Percentiles rank a stretch among this genome's conserved stretches.
phyloP scores from a whole-genome alignment of 2,113 vertebrate genomes.

The Callopanchax toddi region DNA sequence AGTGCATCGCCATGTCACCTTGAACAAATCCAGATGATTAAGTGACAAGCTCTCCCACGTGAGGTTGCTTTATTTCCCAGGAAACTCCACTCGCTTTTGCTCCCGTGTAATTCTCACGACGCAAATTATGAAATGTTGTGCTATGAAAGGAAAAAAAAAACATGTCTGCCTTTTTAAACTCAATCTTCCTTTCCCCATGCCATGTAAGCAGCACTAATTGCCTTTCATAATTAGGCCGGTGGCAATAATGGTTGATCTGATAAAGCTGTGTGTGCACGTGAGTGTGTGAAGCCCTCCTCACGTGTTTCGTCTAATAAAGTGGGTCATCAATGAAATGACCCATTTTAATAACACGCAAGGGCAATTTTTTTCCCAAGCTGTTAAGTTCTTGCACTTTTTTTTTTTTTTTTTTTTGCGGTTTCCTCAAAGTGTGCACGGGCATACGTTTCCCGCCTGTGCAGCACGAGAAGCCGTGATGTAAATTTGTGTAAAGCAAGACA shows the following conservation, averaged over 20 bases:
- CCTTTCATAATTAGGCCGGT: conserved; percentile 82
- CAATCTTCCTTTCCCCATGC: conserved; percentile 42
- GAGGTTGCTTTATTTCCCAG: conserved; percentile 75
- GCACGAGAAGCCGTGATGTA: conserved; percentile 56
- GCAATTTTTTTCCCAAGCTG: conserved; percentile 28
- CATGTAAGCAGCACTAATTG: conserved; percentile 79
- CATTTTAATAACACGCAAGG: conserved; percentile 62
- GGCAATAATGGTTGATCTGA: conserved; percentile 76
- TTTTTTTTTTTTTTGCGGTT: not conserved
- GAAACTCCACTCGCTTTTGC: conserved; percentile 54
- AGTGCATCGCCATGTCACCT: conserved; percentile 78
- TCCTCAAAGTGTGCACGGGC: not conserved
- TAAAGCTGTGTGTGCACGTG: conserved; percentile 50
- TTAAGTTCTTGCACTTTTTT: conserved; percentile 38
- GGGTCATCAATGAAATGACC: conserved; percentile 73
- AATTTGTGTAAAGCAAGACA: conserved; percentile 66
- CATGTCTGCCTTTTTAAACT: conserved; percentile 24
- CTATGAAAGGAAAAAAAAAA: conserved; percentile 15
- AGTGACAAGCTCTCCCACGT: conserved; percentile 74
- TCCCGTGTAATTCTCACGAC: conserved; percentile 70
- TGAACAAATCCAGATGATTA: conserved; percentile 79
- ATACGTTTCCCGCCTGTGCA: conserved; percentile 29
- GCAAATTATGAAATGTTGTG: conserved; percentile 62
- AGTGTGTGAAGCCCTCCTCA: conserved; percentile 45
- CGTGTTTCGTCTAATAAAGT: conserved; percentile 66